Percentiles rank a stretch among this genome's conserved stretches.
Conservation (phyloP, 2,888 invertebrate genomes). For the Venustoraphidia nigricollis region DNA sequence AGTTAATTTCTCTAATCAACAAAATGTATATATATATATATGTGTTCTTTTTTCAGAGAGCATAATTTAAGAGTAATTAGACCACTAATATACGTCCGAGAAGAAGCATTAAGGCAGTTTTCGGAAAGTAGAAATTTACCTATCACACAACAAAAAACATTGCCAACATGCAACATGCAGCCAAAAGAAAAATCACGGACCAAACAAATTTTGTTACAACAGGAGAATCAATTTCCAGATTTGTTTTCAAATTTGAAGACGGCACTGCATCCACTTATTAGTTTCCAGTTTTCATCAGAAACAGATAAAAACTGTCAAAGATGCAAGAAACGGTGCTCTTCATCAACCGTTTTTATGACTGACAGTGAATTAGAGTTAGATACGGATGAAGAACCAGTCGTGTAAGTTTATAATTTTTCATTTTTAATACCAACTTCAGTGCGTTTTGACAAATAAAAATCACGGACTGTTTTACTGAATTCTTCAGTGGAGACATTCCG, state of each 20-base stretch:
- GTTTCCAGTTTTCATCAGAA: slow-evolving; percentile 15
- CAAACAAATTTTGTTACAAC: slow-evolving; percentile 53
- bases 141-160: slow-evolving; percentile 30
- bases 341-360: no score
- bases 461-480: no score
- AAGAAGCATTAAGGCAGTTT: slow-evolving; percentile 56
- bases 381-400: slow-evolving; percentile 50
- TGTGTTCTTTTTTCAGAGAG: slow-evolving; percentile 37
- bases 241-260: slow-evolving; percentile 57
- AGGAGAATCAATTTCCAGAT: slow-evolving; percentile 61
- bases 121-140: slow-evolving; percentile 58
- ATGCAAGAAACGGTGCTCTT: slow-evolving; percentile 9
- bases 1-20: slow-evolving; percentile 1
- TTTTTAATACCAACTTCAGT: no score
- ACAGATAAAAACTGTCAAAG: slow-evolving; percentile 9
- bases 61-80: slow-evolving; percentile 69
- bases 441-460: no score
- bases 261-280: slow-evolving; percentile 63
- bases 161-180: slow-evolving; percentile 18
- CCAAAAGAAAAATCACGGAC: slow-evolving; percentile 34
- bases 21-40: no score
- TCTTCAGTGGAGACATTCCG: no score
- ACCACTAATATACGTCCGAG: slow-evolving; percentile 76
- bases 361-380: no score
- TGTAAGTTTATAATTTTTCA: slow-evolving; percentile 22